phyloP scores from a whole-genome alignment of 2,113 vertebrate genomes.

The Drymodes brunneopygia region DNA sequence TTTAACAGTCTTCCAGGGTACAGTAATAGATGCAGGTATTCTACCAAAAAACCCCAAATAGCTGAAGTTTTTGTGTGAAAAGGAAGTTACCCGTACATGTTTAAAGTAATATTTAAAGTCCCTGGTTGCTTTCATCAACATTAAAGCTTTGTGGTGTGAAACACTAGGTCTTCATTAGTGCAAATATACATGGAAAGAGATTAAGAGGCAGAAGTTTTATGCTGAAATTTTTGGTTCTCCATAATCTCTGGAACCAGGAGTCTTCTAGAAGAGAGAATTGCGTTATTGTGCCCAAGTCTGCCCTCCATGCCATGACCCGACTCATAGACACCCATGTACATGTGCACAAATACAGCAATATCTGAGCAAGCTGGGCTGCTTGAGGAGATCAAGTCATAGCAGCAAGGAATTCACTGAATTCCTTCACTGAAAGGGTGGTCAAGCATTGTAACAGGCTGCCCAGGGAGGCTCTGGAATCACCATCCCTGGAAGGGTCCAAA shows the following conservation, averaged over 20 bases:
- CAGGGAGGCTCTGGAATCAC: neutral
- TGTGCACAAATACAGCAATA: neutral
- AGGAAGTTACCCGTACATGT: neutral
- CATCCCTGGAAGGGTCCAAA: neutral
- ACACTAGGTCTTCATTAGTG: neutral
- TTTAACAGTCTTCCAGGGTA: neutral
- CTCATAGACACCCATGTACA: neutral
- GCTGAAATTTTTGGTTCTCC: neutral
- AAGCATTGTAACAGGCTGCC: neutral
- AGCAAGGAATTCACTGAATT: neutral
- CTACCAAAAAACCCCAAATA: neutral
- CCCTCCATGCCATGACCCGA: neutral
- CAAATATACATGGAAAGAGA: neutral
- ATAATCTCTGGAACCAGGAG: neutral
- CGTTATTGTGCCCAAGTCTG: neutral
- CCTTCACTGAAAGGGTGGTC: neutral
- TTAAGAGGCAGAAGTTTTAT: neutral
- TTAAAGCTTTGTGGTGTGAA: neutral
- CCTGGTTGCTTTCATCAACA: neutral
- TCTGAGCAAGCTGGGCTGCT: neutral
- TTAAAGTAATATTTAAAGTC: neutral
- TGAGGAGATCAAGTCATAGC: neutral
- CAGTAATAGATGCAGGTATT: neutral
- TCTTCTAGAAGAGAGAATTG: neutral
- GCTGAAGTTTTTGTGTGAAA: neutral